Evolutionary conservation across 2,888 invertebrate genomes (phyloP), one percentile per base, ranked within the genome.

Genomic region (Allygus modestus): DNA sequence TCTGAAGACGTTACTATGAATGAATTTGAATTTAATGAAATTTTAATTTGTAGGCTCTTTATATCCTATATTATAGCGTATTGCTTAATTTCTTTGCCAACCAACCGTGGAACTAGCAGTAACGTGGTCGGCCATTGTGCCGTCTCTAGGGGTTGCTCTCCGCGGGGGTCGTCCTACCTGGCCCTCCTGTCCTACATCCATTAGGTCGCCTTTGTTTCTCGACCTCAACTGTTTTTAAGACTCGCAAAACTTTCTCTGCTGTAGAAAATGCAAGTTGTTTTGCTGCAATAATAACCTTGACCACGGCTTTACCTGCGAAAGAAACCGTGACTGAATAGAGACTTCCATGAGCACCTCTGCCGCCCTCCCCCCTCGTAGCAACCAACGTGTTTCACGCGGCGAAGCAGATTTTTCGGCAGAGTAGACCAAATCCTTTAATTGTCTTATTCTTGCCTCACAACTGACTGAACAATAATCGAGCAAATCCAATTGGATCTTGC

Each of bases 221-320:
- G 4, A 65, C 26, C 65, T 31, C 65, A 65, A 58, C 28, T 28
- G 65, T 28, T 65, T 65, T 65, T 65, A 28, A 65, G 28, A 65
- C 65, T 31, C 65, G 65, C 65, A 11, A 65, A 65, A 65, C 65
- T 65, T 65, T 65, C 65, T 31, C 65, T 31, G 58, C 26, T 23
- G 31, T 28, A 65, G 65, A 65, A 65, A 65, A 65, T 65, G 65
- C 65, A 31, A 65, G 65, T 65, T 65, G 65, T 65, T 65, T 65
- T 65, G 65, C 65, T 15, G 7, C 26, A 31, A 28, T 28, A 65
- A 65, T 20, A 65, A 31, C 65, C 65, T 65, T 65, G 65, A 31
- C 65, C 65, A 65, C 65, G 11, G 28, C 17, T 17, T 23, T 31
- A 65, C 65, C 65, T 65, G 65, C 11, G 65, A 65, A 65, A 28